Conservation (phyloP, 2,888 invertebrate species). For the Philhelius pedissequus region DNA sequence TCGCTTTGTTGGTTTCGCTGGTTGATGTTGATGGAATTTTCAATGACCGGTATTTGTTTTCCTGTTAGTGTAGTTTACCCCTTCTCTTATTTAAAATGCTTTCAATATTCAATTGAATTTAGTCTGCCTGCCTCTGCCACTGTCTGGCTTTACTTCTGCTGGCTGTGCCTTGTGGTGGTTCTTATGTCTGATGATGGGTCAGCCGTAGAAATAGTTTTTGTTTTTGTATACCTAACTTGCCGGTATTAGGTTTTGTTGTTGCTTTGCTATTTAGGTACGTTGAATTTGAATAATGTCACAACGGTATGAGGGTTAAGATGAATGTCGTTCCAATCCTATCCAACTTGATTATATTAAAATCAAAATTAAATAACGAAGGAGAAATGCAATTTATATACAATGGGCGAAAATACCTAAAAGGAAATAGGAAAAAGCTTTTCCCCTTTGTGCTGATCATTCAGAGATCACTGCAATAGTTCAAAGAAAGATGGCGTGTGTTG, state of each 20-base stretch:
- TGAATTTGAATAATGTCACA: background rate
- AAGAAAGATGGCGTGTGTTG: background rate
- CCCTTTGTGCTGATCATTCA: background rate
- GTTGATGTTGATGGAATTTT: constrained; percentile 24
- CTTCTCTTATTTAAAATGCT: constrained; percentile 36
- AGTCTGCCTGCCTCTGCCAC: too few species aligned
- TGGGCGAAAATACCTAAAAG: background rate
- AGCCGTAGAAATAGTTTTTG: constrained; percentile 37
- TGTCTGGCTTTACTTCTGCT: background rate
- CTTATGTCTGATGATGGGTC: too few species aligned
- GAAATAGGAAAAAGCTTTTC: constrained; percentile 1
- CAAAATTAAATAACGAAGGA: background rate
- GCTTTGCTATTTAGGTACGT: background rate
- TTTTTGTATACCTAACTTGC: constrained; percentile 18
- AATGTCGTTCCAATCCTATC: background rate
- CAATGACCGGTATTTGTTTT: constrained; percentile 28
- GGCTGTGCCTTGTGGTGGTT: background rate
- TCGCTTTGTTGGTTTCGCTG: too few species aligned
- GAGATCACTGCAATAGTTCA: background rate
- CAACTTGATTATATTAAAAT: background rate
- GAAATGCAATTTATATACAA: constrained; percentile 2
- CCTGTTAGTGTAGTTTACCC: constrained; percentile 34
- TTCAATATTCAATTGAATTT: constrained; percentile 45
- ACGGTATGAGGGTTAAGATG: background rate
- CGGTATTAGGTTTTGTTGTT: background rate